Base-by-base conservation (phyloP, 2,888 invertebrate species). In the Elysia crispata region DNA sequence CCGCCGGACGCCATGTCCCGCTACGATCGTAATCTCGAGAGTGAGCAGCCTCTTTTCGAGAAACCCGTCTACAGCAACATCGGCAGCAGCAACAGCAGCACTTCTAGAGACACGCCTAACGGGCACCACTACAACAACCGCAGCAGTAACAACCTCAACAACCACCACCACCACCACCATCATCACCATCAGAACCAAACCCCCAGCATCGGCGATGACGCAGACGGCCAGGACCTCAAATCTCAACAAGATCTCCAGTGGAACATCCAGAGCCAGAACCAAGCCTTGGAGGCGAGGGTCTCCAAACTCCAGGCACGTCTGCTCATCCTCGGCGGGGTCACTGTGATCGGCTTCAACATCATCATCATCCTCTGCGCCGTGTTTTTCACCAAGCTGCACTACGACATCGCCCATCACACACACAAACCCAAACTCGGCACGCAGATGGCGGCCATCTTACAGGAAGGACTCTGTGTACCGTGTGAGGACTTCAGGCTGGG, bases 371-470 rank as follows among this genome's bases (percentile, higher is more conserved):
- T 86, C 23, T 84, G 88, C 31, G 83, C 89, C 23, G 85, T 88
- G 11, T 81, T 89, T 33, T 89, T 85, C 83, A 87, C 86, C 30
- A 88, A 86, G 80, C 81, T 89, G 69, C 87, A 87, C 85, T 86
- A 87, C 79, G 88, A 89, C 76, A 81, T 89, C 18, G 85, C 80
- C 1, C 81, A 87, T 75, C 89, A 89, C 79, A 84, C 85, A 23
- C 89, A 89, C 80, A 87, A 87, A 66, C 89, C 89, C 11, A 89
- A 89, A 80, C 86, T 89, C 23, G 89, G 89, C 49, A 88, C 87
- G 82, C 87, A 88, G 81, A 86, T 89, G 69, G 84, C 86, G 64
- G 86, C 86, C 70, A 86, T 89, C 78, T 82, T 89, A 50, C 86
- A 89, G 80, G 87, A 89, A 79, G 87, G 88, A 82, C 81, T 89